Base-by-base conservation (phyloP, 2,113 vertebrate species). In the Colinus virginianus region DNA sequence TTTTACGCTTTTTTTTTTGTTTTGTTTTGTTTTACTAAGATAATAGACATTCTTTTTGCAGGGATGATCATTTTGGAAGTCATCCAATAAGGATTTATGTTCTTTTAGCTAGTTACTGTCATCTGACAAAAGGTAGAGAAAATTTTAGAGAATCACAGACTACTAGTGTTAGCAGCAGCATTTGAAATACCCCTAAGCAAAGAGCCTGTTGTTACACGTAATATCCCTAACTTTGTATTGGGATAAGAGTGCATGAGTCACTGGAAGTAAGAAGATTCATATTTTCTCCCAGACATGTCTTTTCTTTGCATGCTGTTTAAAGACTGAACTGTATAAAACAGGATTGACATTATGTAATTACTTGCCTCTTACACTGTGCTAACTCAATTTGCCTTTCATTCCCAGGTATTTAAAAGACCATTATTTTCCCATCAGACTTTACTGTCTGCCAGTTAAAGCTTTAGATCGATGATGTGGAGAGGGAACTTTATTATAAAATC, bases 361-460 rank as follows among this genome's bases (percentile, higher is more conserved):
- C 97, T 97, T 98, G 88, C 96, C 95, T 98, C 96, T 98, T 97
- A 97, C 87, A 96, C 92, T 94, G 94, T 95, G 90, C 95, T 98
- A 98, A 98, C 90, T 97, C 97, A 97, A 98, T 98, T 98, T 98
- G 96, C 96, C 98, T 98, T 98, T 97, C 95, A 97, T 98, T 98
- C 96, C 89, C 96, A 97, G 90, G 90, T 98, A 97, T 98, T 98
- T 98, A 97, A 97, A 97, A 97, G 94, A 96, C 95, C 90, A 94
- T 97, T 98, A 97, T 97, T 97, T 97, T 97, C 95, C 96, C 96
- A 95, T 98, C 96, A 98, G 96, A 96, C 91, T 95, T 97, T 94
- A 96, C 96, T 95, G 94, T 97, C 96, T 97, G 95, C 94, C 97
- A 98, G 87, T 98, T 97, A 97, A 97, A 97, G 91, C 71, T 78